These are phyloP conservation scores for Siderastrea radians DNA, from an alignment of 92 coral and sea anemone species.

Conservation along the genomic window DNA sequence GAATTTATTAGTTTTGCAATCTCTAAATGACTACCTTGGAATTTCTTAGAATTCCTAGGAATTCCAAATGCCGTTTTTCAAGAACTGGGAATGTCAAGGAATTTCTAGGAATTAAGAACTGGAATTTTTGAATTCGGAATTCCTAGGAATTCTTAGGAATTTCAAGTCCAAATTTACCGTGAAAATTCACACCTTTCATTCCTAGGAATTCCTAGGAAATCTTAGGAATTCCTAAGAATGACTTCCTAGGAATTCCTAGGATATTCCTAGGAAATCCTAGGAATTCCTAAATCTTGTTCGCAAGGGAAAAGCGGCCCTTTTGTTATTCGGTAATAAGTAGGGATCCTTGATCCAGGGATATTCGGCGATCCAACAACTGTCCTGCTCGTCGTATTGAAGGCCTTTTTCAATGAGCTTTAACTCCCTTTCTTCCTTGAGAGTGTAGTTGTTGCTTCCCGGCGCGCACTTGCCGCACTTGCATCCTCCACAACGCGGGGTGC, in stretches of 20 bases:
- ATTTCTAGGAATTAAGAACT: not conserved
- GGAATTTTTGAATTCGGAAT: not conserved
- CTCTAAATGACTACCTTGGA: not conserved
- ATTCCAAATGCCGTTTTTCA: not conserved
- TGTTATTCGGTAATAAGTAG: too few species aligned
- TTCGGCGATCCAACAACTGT: too few species aligned
- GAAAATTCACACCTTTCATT: too few species aligned
- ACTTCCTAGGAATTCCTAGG: not conserved
- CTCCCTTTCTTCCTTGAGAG: too few species aligned
- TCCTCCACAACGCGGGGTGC: too few species aligned
- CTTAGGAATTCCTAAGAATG: not conserved
- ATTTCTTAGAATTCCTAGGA: conserved; percentile 1
- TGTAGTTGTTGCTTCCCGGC: too few species aligned
- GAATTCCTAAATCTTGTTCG: conserved; percentile 8
- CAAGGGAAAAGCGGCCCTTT: not conserved
- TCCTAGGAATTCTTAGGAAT: conserved; percentile 23
- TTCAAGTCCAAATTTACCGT: not conserved
- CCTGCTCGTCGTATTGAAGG: too few species aligned
- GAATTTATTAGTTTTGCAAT: too few species aligned
- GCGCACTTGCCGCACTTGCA: too few species aligned
- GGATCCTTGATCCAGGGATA: too few species aligned
- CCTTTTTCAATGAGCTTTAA: too few species aligned
- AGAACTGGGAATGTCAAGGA: not conserved
- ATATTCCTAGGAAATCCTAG: too few species aligned
- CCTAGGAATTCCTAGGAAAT: conserved; percentile 13